These are phyloP conservation scores for Gobius niger DNA, from an alignment of 2,113 vertebrate species.

Conservation along the genomic window DNA sequence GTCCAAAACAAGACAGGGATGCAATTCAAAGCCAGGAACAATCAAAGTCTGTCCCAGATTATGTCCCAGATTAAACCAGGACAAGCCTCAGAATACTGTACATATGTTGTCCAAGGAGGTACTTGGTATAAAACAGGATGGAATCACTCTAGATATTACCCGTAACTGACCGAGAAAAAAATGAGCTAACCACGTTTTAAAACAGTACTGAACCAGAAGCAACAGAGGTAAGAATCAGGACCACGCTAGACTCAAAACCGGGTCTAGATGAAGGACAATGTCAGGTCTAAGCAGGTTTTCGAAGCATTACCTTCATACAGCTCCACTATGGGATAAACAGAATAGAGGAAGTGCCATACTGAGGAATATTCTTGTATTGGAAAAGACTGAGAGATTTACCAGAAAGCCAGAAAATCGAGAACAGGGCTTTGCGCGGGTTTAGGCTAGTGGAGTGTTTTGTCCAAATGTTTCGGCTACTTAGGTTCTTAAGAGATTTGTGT, in stretches of 20 bases:
- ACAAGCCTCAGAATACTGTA: neutral
- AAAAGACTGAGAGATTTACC: slow-evolving; percentile 30
- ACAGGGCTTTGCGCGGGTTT: slow-evolving; percentile 41
- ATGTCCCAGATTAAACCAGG: neutral
- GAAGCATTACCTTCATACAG: neutral
- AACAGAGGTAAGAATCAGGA: too few species aligned
- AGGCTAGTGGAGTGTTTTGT: slow-evolving; percentile 36
- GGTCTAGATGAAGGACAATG: too few species aligned
- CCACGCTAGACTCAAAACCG: too few species aligned
- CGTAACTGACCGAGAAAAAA: too few species aligned
- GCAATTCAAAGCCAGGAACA: neutral
- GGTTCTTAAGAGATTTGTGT: slow-evolving; percentile 40
- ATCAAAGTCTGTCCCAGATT: neutral
- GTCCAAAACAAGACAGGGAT: neutral
- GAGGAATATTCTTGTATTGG: slow-evolving; percentile 17
- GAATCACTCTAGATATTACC: too few species aligned
- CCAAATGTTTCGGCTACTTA: slow-evolving; percentile 38
- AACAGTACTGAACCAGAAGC: too few species aligned
- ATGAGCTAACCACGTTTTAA: too few species aligned
- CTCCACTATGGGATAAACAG: slow-evolving; percentile 17
- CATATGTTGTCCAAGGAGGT: too few species aligned
- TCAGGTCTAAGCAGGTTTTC: too few species aligned
- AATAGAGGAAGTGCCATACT: slow-evolving; percentile 23
- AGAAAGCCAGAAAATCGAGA: slow-evolving; percentile 34
- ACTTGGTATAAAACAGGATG: too few species aligned